Percentiles rank a stretch among this genome's conserved stretches.
Evolutionary conservation across 2,888 invertebrate species (phyloP).

Genomic region (Yponomeuta malinellus): DNA sequence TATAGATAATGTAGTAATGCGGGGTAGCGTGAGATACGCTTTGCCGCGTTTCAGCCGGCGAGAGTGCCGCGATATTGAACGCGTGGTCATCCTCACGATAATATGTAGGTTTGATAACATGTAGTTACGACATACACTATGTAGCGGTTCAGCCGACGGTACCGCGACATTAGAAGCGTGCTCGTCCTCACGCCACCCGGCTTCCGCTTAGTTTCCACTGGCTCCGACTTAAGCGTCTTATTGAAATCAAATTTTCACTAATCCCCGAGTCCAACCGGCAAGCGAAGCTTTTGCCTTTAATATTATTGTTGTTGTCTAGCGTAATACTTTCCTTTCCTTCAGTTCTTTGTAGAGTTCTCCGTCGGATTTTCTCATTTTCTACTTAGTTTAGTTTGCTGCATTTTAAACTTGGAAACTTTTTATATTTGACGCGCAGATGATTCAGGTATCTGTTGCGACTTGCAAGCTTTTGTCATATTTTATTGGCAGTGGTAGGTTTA

Average conservation of each 20-base stretch:
- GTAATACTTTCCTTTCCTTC: constrained; percentile 36
- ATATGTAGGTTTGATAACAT: too few relatives aligned
- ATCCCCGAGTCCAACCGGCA: constrained; percentile 53
- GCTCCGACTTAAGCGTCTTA: constrained; percentile 65
- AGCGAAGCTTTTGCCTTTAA: constrained; percentile 40
- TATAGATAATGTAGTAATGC: too few relatives aligned
- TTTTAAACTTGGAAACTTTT: constrained; percentile 14
- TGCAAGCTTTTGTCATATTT: not conserved
- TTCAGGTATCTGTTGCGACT: constrained; percentile 8
- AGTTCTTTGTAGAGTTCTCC: constrained; percentile 13
- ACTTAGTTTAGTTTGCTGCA: constrained; percentile 19
- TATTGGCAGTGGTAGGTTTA: not conserved
- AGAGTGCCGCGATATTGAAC: too few relatives aligned
- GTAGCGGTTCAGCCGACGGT: not conserved
- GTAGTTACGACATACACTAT: too few relatives aligned
- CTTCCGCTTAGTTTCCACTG: constrained; percentile 56
- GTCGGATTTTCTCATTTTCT: constrained; percentile 18
- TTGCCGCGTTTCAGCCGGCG: too few relatives aligned
- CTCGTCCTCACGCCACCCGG: constrained; percentile 58
- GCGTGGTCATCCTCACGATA: too few relatives aligned
- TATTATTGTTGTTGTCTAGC: constrained; percentile 49
- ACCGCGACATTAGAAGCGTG: constrained; percentile 40
- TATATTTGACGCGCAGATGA: constrained; percentile 12
- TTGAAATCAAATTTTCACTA: constrained; percentile 74
- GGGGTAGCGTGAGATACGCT: too few relatives aligned